These are phyloP conservation scores for Diplodus sargus DNA, from an alignment of 2,797 vertebrate genomes.

Conservation along the genomic window DNA sequence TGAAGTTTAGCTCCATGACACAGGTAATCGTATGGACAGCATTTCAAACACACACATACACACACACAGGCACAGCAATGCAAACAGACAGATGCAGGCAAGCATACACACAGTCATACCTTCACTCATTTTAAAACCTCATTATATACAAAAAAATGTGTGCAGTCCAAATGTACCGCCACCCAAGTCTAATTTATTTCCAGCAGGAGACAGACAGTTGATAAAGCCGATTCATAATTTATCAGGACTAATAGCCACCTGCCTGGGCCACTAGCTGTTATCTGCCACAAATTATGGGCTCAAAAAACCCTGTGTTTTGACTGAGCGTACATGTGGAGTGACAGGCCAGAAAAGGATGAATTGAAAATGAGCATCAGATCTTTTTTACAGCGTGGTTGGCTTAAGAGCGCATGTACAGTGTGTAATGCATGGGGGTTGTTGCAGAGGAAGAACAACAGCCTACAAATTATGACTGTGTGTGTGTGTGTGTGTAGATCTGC, in stretches of 20 bases:
- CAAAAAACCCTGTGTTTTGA: constrained; percentile 68
- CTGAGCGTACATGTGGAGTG: constrained; percentile 56
- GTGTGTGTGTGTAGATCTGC: background rate
- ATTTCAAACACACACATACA: constrained; percentile 7
- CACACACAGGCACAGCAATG: constrained; percentile 1
- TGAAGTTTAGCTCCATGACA: constrained; percentile 41
- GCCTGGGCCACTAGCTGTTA: constrained; percentile 71
- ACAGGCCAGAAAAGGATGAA: constrained; percentile 47
- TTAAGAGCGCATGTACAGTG: background rate
- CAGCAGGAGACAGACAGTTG: constrained; percentile 67
- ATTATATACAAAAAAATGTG: constrained; percentile 53
- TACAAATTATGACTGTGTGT: constrained; percentile 4
- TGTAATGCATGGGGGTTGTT: constrained; percentile 13
- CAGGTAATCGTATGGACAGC: constrained; percentile 16
- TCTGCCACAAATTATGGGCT: constrained; percentile 70
- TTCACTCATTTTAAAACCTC: constrained; percentile 39
- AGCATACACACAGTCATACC: constrained; percentile 14
- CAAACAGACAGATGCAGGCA: constrained; percentile 18
- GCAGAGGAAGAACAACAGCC: background rate
- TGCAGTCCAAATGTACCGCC: constrained; percentile 44
- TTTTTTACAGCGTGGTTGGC: constrained; percentile 14
- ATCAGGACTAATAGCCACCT: constrained; percentile 81
- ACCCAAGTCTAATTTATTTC: constrained; percentile 68
- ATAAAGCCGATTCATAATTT: constrained; percentile 81
- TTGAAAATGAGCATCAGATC: constrained; percentile 55